Percentiles rank a stretch among this genome's conserved stretches.
phyloP scores from a whole-genome alignment of 2,888 invertebrate genomes.

The Hesperia comma region DNA sequence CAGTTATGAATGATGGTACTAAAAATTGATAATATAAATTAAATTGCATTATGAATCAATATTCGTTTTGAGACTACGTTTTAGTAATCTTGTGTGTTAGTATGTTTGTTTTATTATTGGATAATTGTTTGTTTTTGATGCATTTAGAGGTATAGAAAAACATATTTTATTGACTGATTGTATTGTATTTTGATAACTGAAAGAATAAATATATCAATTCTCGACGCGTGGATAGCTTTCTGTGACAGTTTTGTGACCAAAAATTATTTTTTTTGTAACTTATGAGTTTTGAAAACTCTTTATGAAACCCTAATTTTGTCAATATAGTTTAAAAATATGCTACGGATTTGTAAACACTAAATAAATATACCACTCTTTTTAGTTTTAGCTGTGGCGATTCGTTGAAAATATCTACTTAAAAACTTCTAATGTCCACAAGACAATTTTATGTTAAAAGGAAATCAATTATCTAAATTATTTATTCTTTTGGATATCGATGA shows the following conservation, averaged over 20 bases:
- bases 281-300: no score
- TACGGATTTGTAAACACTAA: no score
- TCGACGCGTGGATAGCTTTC: neutral
- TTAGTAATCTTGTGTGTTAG: slow-evolving; percentile 30
- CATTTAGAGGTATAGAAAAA: slow-evolving; percentile 15
- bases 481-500: slow-evolving; percentile 22
- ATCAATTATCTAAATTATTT: neutral
- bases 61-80: slow-evolving; percentile 29
- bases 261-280: neutral
- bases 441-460: neutral
- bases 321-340: no score
- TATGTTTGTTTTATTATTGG: slow-evolving; percentile 14
- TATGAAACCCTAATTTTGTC: no score
- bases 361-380: no score
- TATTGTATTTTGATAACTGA: slow-evolving; percentile 19
- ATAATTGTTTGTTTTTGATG: slow-evolving; percentile 17
- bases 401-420: no score
- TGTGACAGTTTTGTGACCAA: neutral
- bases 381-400: no score
- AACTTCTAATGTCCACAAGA: no score
- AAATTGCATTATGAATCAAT: neutral
- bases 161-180: slow-evolving; percentile 20
- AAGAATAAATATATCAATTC: slow-evolving; percentile 13
- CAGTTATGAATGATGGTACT: no score
- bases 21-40: no score